These are phyloP conservation scores for Cybosia mesomella DNA, from an alignment of 2,888 invertebrate genomes.

Conservation along the genomic window DNA sequence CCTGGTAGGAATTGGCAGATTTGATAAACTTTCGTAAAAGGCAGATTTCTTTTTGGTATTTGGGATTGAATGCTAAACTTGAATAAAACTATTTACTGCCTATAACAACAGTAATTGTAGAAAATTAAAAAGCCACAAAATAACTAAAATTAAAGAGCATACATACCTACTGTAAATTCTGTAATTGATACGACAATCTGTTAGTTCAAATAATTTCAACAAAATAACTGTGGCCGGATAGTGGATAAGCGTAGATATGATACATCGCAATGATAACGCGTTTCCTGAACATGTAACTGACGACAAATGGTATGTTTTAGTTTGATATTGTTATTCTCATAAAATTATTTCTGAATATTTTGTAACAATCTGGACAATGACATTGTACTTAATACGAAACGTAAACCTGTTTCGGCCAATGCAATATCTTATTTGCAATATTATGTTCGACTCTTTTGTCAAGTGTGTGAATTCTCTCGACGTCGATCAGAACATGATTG, in stretches of 20 bases:
- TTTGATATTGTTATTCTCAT: slow-evolving; percentile 27
- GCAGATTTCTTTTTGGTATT: too few species aligned
- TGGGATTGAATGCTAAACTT: not conserved
- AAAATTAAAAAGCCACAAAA: not conserved
- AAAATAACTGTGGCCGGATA: slow-evolving; percentile 40
- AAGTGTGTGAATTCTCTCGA: slow-evolving; percentile 6
- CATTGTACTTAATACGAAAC: slow-evolving; percentile 1
- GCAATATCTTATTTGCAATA: slow-evolving; percentile 10
- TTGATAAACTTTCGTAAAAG: not conserved
- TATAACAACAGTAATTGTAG: not conserved
- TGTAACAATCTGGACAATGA: slow-evolving; percentile 12
- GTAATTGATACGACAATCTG: slow-evolving; percentile 15
- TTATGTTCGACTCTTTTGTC: slow-evolving; percentile 8
- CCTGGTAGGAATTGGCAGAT: not conserved
- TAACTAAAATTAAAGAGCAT: not conserved
- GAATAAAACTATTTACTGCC: not conserved
- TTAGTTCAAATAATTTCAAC: slow-evolving; percentile 21
- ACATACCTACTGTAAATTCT: too few species aligned
- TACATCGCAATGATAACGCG: slow-evolving; percentile 47
- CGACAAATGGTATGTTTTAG: slow-evolving; percentile 39
- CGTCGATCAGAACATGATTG: not conserved
- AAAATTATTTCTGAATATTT: slow-evolving; percentile 13
- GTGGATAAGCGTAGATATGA: slow-evolving; percentile 35
- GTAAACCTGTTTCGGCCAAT: not conserved
- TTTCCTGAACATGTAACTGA: slow-evolving; percentile 49